phyloP scores from a whole-genome alignment of 92 coral and sea anemone genomes.

The Epizoanthus scotinus region DNA sequence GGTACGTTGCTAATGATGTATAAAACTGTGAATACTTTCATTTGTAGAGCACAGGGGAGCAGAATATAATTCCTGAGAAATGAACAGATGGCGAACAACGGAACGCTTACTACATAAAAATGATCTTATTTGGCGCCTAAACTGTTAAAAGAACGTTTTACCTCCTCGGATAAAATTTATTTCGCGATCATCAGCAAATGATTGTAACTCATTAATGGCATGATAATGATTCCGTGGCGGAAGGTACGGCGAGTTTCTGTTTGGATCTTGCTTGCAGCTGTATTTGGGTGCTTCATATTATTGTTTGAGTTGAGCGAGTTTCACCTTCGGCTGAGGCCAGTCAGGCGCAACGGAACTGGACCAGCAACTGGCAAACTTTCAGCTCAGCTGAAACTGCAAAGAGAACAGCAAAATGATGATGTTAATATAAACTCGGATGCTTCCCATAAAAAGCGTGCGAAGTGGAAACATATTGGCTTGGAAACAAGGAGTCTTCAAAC shows the following conservation, averaged over 20 bases:
- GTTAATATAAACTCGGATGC: neutral
- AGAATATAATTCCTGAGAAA: slow-evolving; percentile 20
- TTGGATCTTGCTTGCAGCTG: slow-evolving; percentile 2
- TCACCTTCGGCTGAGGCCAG: slow-evolving; percentile 12
- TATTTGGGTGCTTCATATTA: neutral
- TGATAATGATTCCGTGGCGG: slow-evolving; percentile 33
- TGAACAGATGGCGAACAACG: slow-evolving; percentile 7
- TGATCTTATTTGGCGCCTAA: slow-evolving; percentile 36
- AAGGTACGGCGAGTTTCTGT: slow-evolving; percentile 24
- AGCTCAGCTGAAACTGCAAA: neutral
- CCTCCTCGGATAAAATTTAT: neutral
- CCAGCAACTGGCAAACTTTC: slow-evolving; percentile 10
- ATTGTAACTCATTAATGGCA: slow-evolving; percentile 3
- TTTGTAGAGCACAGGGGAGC: neutral
- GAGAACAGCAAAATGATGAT: slow-evolving; percentile 1
- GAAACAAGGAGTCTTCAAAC: slow-evolving; percentile 31
- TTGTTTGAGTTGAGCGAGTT: slow-evolving; percentile 18
- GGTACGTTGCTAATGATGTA: neutral
- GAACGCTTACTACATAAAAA: slow-evolving; percentile 1
- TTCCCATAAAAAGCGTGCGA: neutral
- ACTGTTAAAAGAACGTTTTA: neutral
- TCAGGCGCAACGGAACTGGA: slow-evolving; percentile 5
- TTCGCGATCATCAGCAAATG: slow-evolving; percentile 28
- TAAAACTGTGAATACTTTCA: neutral
- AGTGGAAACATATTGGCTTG: slow-evolving; percentile 3